Evolutionary conservation across 2,888 invertebrate species (phyloP).

Genomic region (Eustalomyia histrio): DNA sequence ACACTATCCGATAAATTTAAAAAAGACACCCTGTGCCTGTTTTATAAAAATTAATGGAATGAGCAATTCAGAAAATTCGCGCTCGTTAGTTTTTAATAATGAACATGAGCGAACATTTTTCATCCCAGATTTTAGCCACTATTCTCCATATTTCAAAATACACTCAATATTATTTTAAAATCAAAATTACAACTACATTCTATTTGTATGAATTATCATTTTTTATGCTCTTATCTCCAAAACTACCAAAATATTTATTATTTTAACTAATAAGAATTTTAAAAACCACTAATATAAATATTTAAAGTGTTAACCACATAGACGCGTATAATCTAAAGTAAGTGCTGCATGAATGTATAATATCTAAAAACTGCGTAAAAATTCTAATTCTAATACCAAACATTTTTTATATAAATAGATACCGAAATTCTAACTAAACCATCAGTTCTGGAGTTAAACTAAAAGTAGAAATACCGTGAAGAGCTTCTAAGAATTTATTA

Average conservation of each 20-base stretch:
- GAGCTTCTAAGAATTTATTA: not conserved
- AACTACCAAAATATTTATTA: not conserved
- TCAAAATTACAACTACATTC: no score
- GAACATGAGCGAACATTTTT: no score
- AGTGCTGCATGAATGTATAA: not conserved
- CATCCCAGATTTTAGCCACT: no score
- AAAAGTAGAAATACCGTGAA: conserved; percentile 21
- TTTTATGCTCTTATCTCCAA: not conserved
- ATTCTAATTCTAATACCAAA: no score
- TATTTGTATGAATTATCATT: not conserved
- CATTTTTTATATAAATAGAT: conserved; percentile 67
- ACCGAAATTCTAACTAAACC: not conserved
- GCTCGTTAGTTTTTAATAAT: no score
- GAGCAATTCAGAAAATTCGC: no score
- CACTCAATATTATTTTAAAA: not conserved
- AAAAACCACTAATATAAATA: not conserved
- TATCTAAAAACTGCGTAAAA: no score
- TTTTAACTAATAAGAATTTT: not conserved
- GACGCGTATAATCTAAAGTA: not conserved
- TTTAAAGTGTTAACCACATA: not conserved
- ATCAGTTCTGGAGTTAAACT: conserved; percentile 68
- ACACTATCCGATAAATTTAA: no score
- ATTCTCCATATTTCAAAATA: no score
- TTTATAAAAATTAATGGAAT: no score
- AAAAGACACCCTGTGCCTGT: no score